Evolutionary conservation across 92 coral and sea anemone species (phyloP), one percentile per base, ranked within the genome.

Genomic region (Zoanthus sociatus): DNA sequence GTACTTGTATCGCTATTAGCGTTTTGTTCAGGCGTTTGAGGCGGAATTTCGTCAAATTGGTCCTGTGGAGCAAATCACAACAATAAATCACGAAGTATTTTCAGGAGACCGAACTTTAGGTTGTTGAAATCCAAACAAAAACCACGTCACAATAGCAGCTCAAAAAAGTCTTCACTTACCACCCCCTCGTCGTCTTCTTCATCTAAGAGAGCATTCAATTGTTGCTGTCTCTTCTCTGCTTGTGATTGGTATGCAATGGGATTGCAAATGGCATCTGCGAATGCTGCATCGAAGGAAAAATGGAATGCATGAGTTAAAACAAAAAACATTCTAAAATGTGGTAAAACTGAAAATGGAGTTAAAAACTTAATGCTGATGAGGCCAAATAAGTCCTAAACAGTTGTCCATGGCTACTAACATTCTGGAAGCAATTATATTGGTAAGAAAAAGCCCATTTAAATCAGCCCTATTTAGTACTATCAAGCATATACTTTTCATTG

Each of bases 171-270:
- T 20, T 32, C 7, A 61, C 82, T 89, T 67, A 94, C 96, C 90
- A 84, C 94, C 5, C 92, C 90, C 12, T 91, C 88, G 32, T 91
- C 88, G 31, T 94, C 99, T 55, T 97, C 99, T 8, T 97, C 99
- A 76, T 97, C 99, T 92, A 97, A 76, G 30, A 97, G 92, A 50
- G 95, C 89, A 18, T 95, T 93, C 78, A 97, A 84, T 92, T 95
- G 96, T 37, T 97, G 94, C 18, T 94, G 95, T 84, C 99, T 89
- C 79, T 93, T 93, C 81, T 97, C 99, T 42, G 89, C 95, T 85
- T 93, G 94, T 60, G 98, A 94, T 85, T 97, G 99, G 89, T 88
- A 97, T 32, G 99, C 99, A 86, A 97, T 97, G 9, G 99, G 99
- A 70, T 97, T 97, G 63, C 98, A 95, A 79, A 97, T 89, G 8